Evolutionary conservation across 2,888 invertebrate genomes (phyloP).

Genomic region (Ypsolopha scabrella): DNA sequence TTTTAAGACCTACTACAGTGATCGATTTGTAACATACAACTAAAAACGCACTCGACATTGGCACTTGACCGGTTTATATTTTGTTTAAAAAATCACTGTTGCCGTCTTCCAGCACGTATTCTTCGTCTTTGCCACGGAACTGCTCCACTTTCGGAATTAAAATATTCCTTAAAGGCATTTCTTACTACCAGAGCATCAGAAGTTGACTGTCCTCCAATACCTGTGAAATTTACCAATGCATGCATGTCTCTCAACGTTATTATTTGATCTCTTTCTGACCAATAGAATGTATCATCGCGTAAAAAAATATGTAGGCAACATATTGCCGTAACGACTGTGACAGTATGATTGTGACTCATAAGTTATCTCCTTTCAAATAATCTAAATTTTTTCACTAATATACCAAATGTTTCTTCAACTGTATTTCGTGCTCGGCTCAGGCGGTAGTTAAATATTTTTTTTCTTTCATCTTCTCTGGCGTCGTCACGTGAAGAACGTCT

Average conservation of each 20-base stretch:
- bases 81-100: background rate
- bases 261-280: background rate
- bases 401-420: conserved; percentile 10
- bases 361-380: conserved; percentile 6
- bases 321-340: conserved; percentile 5
- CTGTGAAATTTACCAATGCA: background rate
- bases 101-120: background rate
- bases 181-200: background rate
- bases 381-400: conserved; percentile 7
- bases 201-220: background rate
- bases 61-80: too few species aligned
- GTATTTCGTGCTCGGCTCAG: conserved; percentile 10
- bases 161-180: background rate
- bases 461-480: conserved; percentile 3
- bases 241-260: background rate
- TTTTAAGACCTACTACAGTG: too few species aligned
- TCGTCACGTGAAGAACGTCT: conserved; percentile 6
- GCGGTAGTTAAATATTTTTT: conserved; percentile 10
- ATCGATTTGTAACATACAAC: too few species aligned
- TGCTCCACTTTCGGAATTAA: background rate
- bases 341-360: background rate
- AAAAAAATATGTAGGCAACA: conserved; percentile 8
- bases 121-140: background rate
- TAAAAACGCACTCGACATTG: too few species aligned
- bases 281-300: conserved; percentile 7